Conservation (phyloP, 2,113 vertebrate genomes). For the Antennarius striatus region DNA sequence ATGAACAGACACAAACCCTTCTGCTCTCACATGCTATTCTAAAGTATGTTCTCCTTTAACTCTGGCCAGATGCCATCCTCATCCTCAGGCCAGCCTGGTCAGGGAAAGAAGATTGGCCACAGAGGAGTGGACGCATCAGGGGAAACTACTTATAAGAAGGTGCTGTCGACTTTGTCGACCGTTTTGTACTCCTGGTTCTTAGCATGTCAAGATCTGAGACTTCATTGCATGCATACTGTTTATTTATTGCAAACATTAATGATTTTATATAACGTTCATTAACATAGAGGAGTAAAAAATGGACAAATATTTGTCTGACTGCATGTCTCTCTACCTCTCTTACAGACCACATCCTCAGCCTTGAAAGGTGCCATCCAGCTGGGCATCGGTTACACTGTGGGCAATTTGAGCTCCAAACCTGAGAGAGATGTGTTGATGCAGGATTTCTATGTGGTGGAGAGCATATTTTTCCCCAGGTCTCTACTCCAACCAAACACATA, state of each 20-base stretch:
- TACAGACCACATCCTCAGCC: conserved; percentile 95
- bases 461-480: conserved; percentile 98
- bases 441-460: conserved; percentile 98
- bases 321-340: background rate
- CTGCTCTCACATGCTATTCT: background rate
- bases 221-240: background rate
- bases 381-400: conserved; percentile 98
- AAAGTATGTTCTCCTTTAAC: conserved; percentile 1
- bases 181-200: background rate
- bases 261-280: too few relatives aligned
- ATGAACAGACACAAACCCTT: conserved; percentile 8
- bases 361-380: conserved; percentile 98
- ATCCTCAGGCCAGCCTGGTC: conserved; percentile 75
- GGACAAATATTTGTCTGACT: background rate
- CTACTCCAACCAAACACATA: background rate
- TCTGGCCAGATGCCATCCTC: conserved; percentile 73
- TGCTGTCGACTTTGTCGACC: conserved; percentile 41
- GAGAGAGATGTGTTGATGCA: conserved; percentile 99
- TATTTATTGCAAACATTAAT: background rate
- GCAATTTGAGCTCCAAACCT: conserved; percentile 97
- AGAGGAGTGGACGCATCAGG: conserved; percentile 91
- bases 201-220: background rate
- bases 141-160: conserved; percentile 96
- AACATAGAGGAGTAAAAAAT: background rate
- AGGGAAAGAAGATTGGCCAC: conserved; percentile 90